Base-by-base conservation (phyloP, 2,113 vertebrate species). In the Butorides virescens region DNA sequence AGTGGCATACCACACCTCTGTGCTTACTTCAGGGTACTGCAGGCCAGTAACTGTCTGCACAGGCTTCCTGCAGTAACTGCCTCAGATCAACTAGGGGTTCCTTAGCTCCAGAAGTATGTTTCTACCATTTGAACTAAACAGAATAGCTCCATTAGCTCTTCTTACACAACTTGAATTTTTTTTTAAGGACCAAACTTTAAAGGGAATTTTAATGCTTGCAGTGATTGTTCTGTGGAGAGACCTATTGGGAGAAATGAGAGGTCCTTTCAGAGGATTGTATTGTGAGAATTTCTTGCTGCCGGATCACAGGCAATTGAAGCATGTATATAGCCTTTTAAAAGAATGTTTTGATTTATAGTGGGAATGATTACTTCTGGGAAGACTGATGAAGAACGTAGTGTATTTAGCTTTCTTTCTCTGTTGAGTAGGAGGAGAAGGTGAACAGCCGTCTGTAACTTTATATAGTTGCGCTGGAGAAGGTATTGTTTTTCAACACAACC, bases 401-500 rank as follows among this genome's bases (percentile, higher is more conserved):
- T 49, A 26, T 59, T 83, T 56, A 77, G 14, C 16, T 68, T 71
- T 79, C 63, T 78, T 74, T 47, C 72, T 86, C 11, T 92, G 32
- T 95, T 59, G 46, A 27, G 11, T 18, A 98, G 99, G 98, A 98
- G 99, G 98, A 52, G 98, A 98, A 34, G 98, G 96, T 90, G 99
- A 99, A 77, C 98, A 98, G 47, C 93, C 98, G 36, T 96, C 98
- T 46, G 97, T 96, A 93, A 99, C 98, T 26, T 95, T 99, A 71
- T 99, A 99, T 86, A 99, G 99, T 97, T 99, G 99, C 78, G 99
- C 98, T 27, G 99, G 99, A 11, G 99, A 99, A 90, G 99, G 99
- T 15, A 49, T 98, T 86, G 98, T 99, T 95, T 98, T 99, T 67
- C 99, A 99, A 44, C 99, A 99, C 79, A 99, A 99, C 70, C 99